Evolutionary conservation across 2,797 vertebrate species (phyloP), one percentile per base, ranked within the genome.

Genomic region (Coranthus polyacanthus): DNA sequence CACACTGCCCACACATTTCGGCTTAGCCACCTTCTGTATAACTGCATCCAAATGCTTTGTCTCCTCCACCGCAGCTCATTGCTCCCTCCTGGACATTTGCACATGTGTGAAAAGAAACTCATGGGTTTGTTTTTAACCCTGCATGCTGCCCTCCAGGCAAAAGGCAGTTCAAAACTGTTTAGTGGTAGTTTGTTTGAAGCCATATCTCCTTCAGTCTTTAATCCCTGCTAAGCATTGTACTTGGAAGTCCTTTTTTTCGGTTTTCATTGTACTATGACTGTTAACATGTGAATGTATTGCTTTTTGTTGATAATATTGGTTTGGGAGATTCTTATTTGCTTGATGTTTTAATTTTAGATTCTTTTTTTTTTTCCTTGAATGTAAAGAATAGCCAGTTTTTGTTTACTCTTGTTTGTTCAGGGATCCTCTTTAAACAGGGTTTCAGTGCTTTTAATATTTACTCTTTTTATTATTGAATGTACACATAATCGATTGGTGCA

Each of bases 161-260:
- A 91, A 90, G 85, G 90, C 89, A 92, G 91, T 92, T 92, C 90
- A 93, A 92, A 92, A 87, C 83, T 67, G 61, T 78, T 86, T 52
- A 34, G 67, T 72, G 71, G 44, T 54, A 72, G 78, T 83, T 81
- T 78, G 72, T 88, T 85, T 79, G 72, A 77, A 77, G 76, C 53
- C 0, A 15, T 61, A 43, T 74, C 36, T 72, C 46, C 52, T 81
- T 46, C 7, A n/a, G 49, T 62, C 61, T 68, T 67, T 74, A 86
- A 72, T 72, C 63, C 49, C 67, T 34, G 42, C 44, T 50, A 12
- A 51, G 43, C n/a, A 37, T 78, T 75, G 47, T 62, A 62, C 61
- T 62, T 41, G 1, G 42, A 20, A 12, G 42, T 18, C 29, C 37
- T 72, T 84, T 51, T 42, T 55, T 78, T 44, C 12, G 54, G 11